A percentile compares a stretch with the other conserved stretches of the same genome.
Evolutionary conservation across 64 coral and sea anemone species (phyloP).

Genomic region (Hydrozoanthus tunicans): DNA sequence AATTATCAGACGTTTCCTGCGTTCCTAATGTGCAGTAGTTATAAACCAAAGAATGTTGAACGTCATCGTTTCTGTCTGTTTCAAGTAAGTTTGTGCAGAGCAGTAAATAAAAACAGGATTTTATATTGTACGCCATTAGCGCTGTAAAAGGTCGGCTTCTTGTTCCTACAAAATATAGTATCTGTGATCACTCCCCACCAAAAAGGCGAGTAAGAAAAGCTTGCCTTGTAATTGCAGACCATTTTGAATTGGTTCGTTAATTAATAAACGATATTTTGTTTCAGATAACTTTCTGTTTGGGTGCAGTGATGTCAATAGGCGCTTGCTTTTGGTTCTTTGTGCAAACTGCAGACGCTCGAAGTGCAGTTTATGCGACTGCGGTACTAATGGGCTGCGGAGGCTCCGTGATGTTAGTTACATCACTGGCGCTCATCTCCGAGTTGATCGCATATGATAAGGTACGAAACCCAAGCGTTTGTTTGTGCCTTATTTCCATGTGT

Average conservation of each 20-base stretch:
- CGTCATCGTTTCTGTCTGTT: too few species aligned
- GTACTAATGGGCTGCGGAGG: constrained; percentile 81
- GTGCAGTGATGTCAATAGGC: constrained; percentile 49
- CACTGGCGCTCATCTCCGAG: constrained; percentile 78
- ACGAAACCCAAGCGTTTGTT: neutral
- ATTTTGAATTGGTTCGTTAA: neutral
- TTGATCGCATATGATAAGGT: constrained; percentile 80
- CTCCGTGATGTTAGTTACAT: constrained; percentile 84
- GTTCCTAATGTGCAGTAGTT: too few species aligned
- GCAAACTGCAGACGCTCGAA: constrained; percentile 48
- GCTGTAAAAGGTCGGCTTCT: too few species aligned
- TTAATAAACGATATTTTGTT: neutral
- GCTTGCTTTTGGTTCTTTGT: constrained; percentile 82
- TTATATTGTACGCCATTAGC: too few species aligned
- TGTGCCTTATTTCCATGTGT: neutral
- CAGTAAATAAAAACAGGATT: too few species aligned
- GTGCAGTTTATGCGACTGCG: constrained; percentile 72
- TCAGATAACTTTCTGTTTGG: constrained; percentile 75
- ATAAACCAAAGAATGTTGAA: too few species aligned
- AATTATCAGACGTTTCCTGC: too few species aligned
- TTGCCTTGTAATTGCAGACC: neutral
- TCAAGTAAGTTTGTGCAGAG: too few species aligned
- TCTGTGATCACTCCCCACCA: too few species aligned
- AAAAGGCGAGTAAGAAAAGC: neutral
- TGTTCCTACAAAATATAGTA: too few species aligned